phyloP scores from a whole-genome alignment of 2,888 invertebrate genomes.

The Tenthredo mesomela region DNA sequence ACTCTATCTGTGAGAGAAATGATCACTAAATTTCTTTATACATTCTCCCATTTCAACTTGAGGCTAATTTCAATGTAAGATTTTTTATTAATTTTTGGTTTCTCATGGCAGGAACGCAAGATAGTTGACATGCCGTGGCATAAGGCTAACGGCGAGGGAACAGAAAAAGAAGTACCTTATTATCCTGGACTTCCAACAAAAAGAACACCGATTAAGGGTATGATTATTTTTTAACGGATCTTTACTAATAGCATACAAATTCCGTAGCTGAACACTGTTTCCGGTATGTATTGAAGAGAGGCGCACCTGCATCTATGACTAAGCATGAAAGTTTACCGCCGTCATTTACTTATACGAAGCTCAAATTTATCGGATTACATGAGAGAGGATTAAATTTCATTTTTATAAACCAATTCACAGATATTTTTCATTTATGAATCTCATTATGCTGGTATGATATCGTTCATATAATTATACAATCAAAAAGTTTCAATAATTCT shows the following conservation, averaged over 20 bases:
- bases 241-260: constrained; percentile 70
- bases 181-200: constrained; percentile 87
- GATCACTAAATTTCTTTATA: neutral
- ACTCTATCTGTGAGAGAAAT: neutral
- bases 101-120: constrained; percentile 79
- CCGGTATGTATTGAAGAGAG: constrained; percentile 78
- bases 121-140: constrained; percentile 89
- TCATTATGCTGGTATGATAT: neutral
- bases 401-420: neutral
- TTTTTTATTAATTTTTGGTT: constrained; percentile 60
- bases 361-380: constrained; percentile 2
- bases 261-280: constrained; percentile 74
- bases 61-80: neutral
- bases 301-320: constrained; percentile 32
- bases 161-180: constrained; percentile 84
- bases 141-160: constrained; percentile 80
- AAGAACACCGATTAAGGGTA: constrained; percentile 91
- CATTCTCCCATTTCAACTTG: neutral
- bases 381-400: neutral
- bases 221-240: constrained; percentile 58
- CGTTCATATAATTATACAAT: neutral
- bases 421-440: neutral
- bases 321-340: constrained; percentile 18
- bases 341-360: neutral
- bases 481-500: neutral